Evolutionary conservation across 2,888 invertebrate species (phyloP), one percentile per base, ranked within the genome.

Genomic region (Drosophila maculinotata): DNA sequence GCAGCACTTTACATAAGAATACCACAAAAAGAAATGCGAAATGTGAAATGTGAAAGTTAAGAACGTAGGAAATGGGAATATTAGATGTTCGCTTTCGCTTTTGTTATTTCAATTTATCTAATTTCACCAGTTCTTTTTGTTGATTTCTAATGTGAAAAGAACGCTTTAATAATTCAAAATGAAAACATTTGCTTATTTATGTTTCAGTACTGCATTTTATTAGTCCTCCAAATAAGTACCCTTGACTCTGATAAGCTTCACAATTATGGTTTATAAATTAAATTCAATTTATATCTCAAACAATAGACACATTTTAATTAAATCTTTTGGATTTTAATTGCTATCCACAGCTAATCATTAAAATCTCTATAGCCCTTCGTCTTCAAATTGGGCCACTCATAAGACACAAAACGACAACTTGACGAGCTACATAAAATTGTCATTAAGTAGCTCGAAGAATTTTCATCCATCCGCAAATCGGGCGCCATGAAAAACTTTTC

Each of bases 401-500:
- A 72, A 84, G 84, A 75, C 41, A 45, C 53, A 54, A 56, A 53
- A 54, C 42, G 75, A 45, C 70, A 72, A 80, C 72, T 74, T 80
- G 83, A 79, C 71, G 77, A 71, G 66, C 79, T 53, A 81, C 82
- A 65, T 82, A 79, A 74, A 81, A 76, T 79, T 79, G 77, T 75
- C 83, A 81, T 85, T 85, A 85, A 65, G 67, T 44, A 64, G 58
- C 64, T 45, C 15, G 25, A 45, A 44, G 57, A 35, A 35, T 23
- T 45, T 38, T 3, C 47, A 35, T 39, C 36, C 20, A 41, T 47
- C 35, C 31, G 36, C 71, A 38, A 68, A 62, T 69, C n/a, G 26
- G 33, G 51, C 17, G 38, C 35, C 31, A 42, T 57, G 36, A 42
- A 25, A 60, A 76, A 78, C 47, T 74, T 82, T 69, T 67, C 53